Evolutionary conservation across 2,888 invertebrate species (phyloP).

Genomic region (Coelinius sp.): DNA sequence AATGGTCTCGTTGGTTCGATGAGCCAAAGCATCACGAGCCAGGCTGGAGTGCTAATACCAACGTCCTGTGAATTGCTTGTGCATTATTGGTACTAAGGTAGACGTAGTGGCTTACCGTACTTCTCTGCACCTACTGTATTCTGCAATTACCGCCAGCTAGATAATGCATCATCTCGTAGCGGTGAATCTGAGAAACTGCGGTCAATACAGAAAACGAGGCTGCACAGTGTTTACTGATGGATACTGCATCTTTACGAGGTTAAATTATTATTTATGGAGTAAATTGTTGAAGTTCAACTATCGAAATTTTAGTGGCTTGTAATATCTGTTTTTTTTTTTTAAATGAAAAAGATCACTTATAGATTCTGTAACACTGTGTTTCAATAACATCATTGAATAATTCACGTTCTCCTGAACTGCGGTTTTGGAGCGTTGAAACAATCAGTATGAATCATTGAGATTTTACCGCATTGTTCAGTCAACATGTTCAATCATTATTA

Average conservation of each 20-base stretch:
- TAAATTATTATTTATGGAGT: background rate
- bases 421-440: too few species aligned
- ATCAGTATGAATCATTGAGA: too few species aligned
- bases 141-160: conserved; percentile 2
- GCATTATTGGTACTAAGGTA: conserved; percentile 33
- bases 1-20: conserved; percentile 49
- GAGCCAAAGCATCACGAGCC: conserved; percentile 46
- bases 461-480: too few species aligned
- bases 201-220: background rate
- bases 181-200: background rate
- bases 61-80: conserved; percentile 27
- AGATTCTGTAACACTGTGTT: too few species aligned
- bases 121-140: background rate
- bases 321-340: too few species aligned
- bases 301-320: background rate
- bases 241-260: background rate
- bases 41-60: conserved; percentile 41
- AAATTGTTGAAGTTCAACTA: background rate
- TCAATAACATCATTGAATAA: too few species aligned
- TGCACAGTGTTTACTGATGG: background rate
- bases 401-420: too few species aligned
- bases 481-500: too few species aligned
- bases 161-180: conserved; percentile 22
- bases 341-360: too few species aligned
- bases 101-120: conserved; percentile 13